Base-by-base conservation (phyloP, 2,797 vertebrate species). In the Lithobates sylvaticus region DNA sequence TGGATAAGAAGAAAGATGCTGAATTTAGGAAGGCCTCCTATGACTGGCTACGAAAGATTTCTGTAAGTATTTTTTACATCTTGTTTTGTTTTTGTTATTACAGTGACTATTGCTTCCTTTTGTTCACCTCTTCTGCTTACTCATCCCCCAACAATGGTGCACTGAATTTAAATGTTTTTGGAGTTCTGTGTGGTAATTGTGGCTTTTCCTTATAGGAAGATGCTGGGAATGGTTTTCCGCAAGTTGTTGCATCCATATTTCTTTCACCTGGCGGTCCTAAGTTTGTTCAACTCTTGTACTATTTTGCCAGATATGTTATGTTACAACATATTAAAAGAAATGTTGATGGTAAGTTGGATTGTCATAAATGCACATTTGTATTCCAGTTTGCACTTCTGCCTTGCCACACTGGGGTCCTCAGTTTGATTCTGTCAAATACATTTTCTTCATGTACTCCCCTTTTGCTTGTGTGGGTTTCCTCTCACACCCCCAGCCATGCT, bases 1-100 rank as follows among this genome's bases (percentile, higher is more conserved):
- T 89, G 89, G 89, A 91, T 86, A 93, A 91, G 82, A 95, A 94
- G 87, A 75, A 80, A 83, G 94, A 96, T 87, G 85, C 69, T 1
- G 91, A 91, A 74, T 98, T 97, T 86, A 95, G 96, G 65, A 98
- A 96, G 87, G 64, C 88, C 0, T 96, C 96, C 61, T 95, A 76
- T 70, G 80, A 88, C 0, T 98, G 97, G 97, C 91, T 99, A 26
- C 94, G 90, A 91, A 96, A 95, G 69, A 95, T 98, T 85, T 91
- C 95, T 89, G 98, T 99, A 91, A 96, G 95, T 93, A 86, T 12
- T 50, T 8, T 27, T 26, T 58, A 8, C 3, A 18, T 16, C 1
- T 18, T 18, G 15, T 1, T 58, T 21, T 18, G 2, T 21, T 23
- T 0, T 16, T 5, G 50, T 61, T 9, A 61, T 8, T 26, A 10